These are phyloP conservation scores for Muraenolepis orangiensis DNA, from an alignment of 2,797 vertebrate genomes.

Conservation along the genomic window DNA sequence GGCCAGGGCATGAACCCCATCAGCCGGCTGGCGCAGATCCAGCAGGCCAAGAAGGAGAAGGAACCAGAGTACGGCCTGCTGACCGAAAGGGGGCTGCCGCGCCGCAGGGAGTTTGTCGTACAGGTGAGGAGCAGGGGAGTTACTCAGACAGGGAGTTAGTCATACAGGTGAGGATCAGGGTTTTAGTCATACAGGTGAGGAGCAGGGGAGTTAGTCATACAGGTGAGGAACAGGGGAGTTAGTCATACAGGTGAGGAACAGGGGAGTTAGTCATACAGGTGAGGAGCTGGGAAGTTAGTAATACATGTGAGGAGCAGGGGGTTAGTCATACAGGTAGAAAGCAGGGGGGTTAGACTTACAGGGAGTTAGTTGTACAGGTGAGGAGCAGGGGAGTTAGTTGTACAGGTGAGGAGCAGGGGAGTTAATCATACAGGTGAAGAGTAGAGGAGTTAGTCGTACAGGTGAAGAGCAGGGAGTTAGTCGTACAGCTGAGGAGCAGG, in stretches of 20 bases:
- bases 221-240: conserved; percentile 39
- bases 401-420: too few relatives aligned
- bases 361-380: too few relatives aligned
- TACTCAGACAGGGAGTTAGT: conserved; percentile 79
- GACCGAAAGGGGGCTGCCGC: conserved; percentile 89
- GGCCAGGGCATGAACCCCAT: conserved; percentile 98
- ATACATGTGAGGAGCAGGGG: conserved; percentile 50
- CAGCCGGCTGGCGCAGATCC: conserved; percentile 96
- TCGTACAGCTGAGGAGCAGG: conserved; percentile 69
- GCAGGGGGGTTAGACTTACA: too few relatives aligned
- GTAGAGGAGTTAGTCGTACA: conserved; percentile 76
- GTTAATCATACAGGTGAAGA: conserved; percentile 87
- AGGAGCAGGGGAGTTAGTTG: too few relatives aligned
- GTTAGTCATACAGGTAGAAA: too few relatives aligned
- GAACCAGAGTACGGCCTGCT: conserved; percentile 93
- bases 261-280: too few relatives aligned
- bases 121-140: conserved; percentile 57
- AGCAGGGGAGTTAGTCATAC: too few relatives aligned
- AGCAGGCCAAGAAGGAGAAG: conserved; percentile 98
- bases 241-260: conserved; percentile 42
- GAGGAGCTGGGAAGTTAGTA: conserved; percentile 38
- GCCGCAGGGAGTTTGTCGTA: conserved; percentile 97
- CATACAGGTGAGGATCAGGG: conserved; percentile 74
- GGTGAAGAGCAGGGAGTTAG: conserved; percentile 32
- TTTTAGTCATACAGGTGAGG: conserved; percentile 78